phyloP scores from a whole-genome alignment of 2,888 invertebrate genomes.

The Opisthograptis luteolata region DNA sequence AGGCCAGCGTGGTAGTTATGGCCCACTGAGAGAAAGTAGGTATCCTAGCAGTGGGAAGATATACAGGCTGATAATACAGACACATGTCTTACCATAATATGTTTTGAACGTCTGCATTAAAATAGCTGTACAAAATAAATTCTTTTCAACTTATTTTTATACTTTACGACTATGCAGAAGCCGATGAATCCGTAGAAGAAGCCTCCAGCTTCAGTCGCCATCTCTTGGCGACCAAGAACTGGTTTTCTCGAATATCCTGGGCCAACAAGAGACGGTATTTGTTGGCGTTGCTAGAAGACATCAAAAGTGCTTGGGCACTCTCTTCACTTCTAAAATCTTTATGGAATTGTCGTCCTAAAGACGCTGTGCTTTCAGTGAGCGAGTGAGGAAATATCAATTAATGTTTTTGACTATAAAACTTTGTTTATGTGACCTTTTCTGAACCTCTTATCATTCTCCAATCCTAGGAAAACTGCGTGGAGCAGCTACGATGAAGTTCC shows the following conservation, averaged over 20 bases:
- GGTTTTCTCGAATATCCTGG: conserved; percentile 67
- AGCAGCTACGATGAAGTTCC: conserved; percentile 70
- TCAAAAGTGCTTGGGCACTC: conserved; percentile 63
- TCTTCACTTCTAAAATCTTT: conserved; percentile 71
- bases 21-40: too few species aligned
- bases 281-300: conserved; percentile 57
- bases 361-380: conserved; percentile 62
- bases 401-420: too few species aligned
- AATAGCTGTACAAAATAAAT: too few species aligned
- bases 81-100: too few species aligned
- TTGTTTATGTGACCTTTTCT: not conserved
- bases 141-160: too few species aligned
- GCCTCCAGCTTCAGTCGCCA: conserved; percentile 55
- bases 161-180: conserved; percentile 43
- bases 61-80: too few species aligned
- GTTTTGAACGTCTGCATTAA: too few species aligned
- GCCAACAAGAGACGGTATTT: conserved; percentile 67
- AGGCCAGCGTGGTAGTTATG: too few species aligned
- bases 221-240: conserved; percentile 60
- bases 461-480: conserved; percentile 49
- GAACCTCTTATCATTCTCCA: not conserved
- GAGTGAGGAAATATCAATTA: too few species aligned
- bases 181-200: conserved; percentile 42
- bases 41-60: too few species aligned
- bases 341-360: conserved; percentile 74